Evolutionary conservation across 2,797 vertebrate species (phyloP).

Genomic region (Vespertilio murinus): DNA sequence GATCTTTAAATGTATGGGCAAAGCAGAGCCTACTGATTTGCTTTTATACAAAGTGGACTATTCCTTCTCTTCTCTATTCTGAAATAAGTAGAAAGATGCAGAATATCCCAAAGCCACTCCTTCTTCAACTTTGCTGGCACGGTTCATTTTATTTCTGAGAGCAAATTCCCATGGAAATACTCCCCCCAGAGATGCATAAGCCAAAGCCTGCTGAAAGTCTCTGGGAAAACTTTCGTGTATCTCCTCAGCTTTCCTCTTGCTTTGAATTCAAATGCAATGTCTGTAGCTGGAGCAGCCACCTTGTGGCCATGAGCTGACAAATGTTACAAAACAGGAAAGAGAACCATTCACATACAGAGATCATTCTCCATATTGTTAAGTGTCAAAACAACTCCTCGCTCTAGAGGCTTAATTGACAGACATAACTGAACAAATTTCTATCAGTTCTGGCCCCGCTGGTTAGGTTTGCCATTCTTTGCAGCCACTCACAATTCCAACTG

Average conservation of each 20-base stretch:
- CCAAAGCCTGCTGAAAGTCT: neutral
- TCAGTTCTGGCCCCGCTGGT: neutral
- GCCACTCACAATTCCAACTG: neutral
- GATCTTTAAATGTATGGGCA: neutral
- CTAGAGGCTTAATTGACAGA: neutral
- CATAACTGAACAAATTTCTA: neutral
- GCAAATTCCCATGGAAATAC: neutral
- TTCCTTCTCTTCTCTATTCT: neutral
- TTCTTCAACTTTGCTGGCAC: neutral
- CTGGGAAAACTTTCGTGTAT: neutral
- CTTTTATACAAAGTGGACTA: neutral
- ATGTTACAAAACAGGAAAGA: neutral
- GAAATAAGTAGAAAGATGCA: neutral
- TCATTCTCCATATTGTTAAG: neutral
- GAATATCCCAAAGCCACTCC: neutral
- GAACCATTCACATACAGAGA: neutral
- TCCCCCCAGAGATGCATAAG: neutral
- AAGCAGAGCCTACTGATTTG: neutral
- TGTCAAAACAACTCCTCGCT: neutral
- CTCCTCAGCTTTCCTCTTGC: neutral
- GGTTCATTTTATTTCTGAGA: slow-evolving; percentile 29
- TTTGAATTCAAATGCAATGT: neutral
- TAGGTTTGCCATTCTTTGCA: neutral
- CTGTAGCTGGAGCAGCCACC: neutral
- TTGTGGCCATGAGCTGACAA: neutral